A percentile compares a stretch with the other conserved stretches of the same genome.
Conservation (phyloP, 2,888 invertebrate species). For the Mythimna pallens region DNA sequence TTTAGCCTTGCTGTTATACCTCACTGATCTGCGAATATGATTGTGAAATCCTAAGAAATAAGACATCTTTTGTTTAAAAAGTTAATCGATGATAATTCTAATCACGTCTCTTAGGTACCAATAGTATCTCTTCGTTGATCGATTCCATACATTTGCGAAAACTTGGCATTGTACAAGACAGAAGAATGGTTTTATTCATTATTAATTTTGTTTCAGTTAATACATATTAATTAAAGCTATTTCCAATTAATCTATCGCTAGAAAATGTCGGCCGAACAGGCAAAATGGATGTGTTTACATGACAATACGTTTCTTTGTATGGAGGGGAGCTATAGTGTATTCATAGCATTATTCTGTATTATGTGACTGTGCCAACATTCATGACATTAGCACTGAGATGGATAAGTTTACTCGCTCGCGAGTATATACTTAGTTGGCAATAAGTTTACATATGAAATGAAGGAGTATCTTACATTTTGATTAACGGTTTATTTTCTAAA, state of each 20-base stretch:
- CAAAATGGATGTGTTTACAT: conserved; percentile 50
- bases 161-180: conserved; percentile 42
- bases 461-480: neutral
- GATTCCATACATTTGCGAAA: conserved; percentile 25
- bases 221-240: conserved; percentile 50
- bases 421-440: conserved; percentile 6
- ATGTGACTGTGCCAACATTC: conserved; percentile 40
- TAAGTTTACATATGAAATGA: conserved; percentile 14
- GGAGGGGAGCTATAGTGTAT: conserved; percentile 25
- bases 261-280: conserved; percentile 46
- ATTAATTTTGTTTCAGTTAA: conserved; percentile 44
- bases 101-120: conserved; percentile 40
- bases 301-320: conserved; percentile 43
- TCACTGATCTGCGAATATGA: conserved; percentile 3
- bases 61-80: conserved; percentile 3
- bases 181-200: conserved; percentile 31
- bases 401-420: conserved; percentile 13
- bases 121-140: conserved; percentile 20
- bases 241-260: conserved; percentile 51
- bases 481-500: conserved; percentile 5
- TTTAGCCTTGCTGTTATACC: conserved; percentile 12
- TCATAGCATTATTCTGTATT: conserved; percentile 32
- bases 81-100: conserved; percentile 27
- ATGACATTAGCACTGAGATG: conserved; percentile 17
- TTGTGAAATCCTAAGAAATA: conserved; percentile 13